Evolutionary conservation across 2,888 invertebrate genomes (phyloP).

Genomic region (Barypeithes pellucidus): DNA sequence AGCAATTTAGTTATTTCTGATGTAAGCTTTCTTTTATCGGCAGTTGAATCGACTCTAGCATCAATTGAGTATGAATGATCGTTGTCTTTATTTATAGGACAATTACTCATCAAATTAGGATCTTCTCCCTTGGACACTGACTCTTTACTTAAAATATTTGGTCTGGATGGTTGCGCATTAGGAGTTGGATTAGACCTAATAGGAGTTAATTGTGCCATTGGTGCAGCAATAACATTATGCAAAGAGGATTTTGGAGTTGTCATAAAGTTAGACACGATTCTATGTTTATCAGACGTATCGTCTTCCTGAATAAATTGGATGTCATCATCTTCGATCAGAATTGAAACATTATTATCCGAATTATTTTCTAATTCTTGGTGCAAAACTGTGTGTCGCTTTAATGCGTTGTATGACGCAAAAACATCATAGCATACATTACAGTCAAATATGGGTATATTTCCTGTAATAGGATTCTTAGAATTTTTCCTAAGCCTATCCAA

Average conservation of each 20-base stretch:
- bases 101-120: background rate
- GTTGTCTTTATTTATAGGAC: background rate
- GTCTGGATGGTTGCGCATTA: background rate
- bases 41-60: background rate
- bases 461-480: slow-evolving; percentile 11
- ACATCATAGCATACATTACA: slow-evolving; percentile 60
- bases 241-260: slow-evolving; percentile 44
- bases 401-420: slow-evolving; percentile 57
- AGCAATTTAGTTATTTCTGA: slow-evolving; percentile 26
- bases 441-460: slow-evolving; percentile 41
- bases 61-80: background rate
- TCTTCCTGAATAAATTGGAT: slow-evolving; percentile 44
- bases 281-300: slow-evolving; percentile 38
- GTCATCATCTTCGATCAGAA: slow-evolving; percentile 50
- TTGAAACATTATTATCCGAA: background rate
- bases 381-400: slow-evolving; percentile 58
- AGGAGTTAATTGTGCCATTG: slow-evolving; percentile 25
- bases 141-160: background rate
- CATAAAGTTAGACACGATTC: slow-evolving; percentile 37
- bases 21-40: background rate
- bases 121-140: background rate
- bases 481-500: background rate
- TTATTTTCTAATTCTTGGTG: slow-evolving; percentile 53
- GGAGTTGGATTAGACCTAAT: background rate
- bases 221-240: background rate